A percentile compares a stretch with the other conserved stretches of the same genome.
phyloP scores from a whole-genome alignment of 1,140 invertebrate genomes.

The Dinoponera quadriceps region DNA sequence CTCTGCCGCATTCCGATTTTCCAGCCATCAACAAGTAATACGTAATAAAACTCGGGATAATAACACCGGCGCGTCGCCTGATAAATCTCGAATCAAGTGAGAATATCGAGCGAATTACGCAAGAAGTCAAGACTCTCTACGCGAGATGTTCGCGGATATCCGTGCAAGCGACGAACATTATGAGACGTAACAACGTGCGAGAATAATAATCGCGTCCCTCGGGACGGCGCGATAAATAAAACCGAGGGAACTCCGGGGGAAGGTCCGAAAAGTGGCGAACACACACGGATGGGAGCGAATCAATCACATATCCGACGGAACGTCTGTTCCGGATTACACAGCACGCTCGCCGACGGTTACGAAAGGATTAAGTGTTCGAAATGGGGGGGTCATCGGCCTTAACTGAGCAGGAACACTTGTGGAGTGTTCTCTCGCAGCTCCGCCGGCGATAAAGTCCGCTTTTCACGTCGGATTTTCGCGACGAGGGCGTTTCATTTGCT shows the following conservation, averaged over 20 bases:
- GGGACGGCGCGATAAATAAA: no score
- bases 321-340: conserved; percentile 26
- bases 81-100: neutral
- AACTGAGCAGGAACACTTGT: conserved; percentile 54
- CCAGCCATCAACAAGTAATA: neutral
- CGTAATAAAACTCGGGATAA: neutral
- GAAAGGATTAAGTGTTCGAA: conserved; percentile 50
- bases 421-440: conserved; percentile 1
- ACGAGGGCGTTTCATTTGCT: conserved; percentile 48
- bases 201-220: no score
- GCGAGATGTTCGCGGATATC: no score
- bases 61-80: no score
- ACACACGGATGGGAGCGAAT: conserved; percentile 21
- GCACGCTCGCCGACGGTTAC: neutral
- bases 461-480: conserved; percentile 46
- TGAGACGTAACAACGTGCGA: no score
- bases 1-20: conserved; percentile 2
- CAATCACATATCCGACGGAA: conserved; percentile 24
- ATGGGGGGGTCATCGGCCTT: conserved; percentile 29
- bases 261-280: neutral
- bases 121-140: neutral
- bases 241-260: no score
- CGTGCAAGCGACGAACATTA: no score
- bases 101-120: neutral
- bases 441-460: conserved; percentile 53